Evolutionary conservation across 1,140 invertebrate genomes (phyloP).

Genomic region (Bactericera cockerelli): DNA sequence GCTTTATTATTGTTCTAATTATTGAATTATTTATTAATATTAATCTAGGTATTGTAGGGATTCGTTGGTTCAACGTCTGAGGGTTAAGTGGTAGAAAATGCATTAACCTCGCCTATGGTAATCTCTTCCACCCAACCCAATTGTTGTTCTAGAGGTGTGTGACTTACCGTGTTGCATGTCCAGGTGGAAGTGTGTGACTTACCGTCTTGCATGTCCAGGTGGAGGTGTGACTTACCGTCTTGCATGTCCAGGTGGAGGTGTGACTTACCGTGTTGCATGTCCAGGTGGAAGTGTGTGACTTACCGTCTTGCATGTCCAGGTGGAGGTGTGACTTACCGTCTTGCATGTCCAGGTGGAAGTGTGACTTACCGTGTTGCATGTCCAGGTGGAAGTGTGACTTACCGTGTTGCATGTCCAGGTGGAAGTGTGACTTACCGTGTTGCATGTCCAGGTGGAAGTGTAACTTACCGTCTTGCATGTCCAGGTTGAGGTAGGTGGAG

Average conservation of each 20-base stretch:
- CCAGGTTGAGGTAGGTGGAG: neutral
- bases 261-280: too few species aligned
- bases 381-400: neutral
- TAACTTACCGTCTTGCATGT: neutral
- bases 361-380: neutral
- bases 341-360: neutral
- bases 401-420: neutral
- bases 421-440: neutral
- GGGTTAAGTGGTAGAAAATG: too few species aligned
- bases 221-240: too few species aligned
- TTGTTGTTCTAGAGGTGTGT: too few species aligned
- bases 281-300: neutral
- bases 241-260: too few species aligned
- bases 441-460: neutral
- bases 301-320: neutral
- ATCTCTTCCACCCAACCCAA: too few species aligned
- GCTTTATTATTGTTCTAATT: neutral
- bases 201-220: too few species aligned
- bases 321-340: neutral
- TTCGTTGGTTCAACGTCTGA: too few species aligned
- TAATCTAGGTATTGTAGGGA: too few species aligned
- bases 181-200: too few species aligned
- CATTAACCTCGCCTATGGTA: too few species aligned
- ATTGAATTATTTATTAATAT: neutral
- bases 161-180: too few species aligned